These are phyloP conservation scores for Gasterosteus nipponicus DNA, from an alignment of 2,113 vertebrate species.

Conservation along the genomic window DNA sequence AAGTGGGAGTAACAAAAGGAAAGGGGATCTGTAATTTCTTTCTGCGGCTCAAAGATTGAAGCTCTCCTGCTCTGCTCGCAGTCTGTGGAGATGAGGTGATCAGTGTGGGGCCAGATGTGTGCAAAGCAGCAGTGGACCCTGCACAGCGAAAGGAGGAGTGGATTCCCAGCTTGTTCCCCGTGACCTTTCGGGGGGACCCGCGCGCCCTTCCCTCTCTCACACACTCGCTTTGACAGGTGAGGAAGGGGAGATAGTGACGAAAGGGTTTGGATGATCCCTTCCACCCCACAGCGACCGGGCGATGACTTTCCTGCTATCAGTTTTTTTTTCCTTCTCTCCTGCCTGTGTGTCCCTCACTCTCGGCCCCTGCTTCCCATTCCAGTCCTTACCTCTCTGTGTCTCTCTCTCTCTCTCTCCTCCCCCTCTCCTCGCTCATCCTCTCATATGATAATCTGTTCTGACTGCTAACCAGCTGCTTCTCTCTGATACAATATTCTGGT, in stretches of 20 bases:
- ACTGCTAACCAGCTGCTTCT: slow-evolving; percentile 83
- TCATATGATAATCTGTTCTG: slow-evolving; percentile 84
- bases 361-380: slow-evolving; percentile 59
- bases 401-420: slow-evolving; percentile 39
- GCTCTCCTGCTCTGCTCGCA: slow-evolving; percentile 54
- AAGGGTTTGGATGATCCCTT: slow-evolving; percentile 71
- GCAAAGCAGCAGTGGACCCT: slow-evolving; percentile 66
- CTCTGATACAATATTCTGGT: slow-evolving; percentile 84
- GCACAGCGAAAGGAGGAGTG: slow-evolving; percentile 66
- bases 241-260: slow-evolving; percentile 67
- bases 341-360: slow-evolving; percentile 51
- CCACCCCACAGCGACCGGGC: slow-evolving; percentile 67
- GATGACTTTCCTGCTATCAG: slow-evolving; percentile 68
- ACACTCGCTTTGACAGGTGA: slow-evolving; percentile 69
- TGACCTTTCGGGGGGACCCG: slow-evolving; percentile 72
- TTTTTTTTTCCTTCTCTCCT: slow-evolving; percentile 38
- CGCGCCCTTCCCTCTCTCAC: slow-evolving; percentile 35
- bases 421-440: slow-evolving; percentile 67
- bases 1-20: background rate
- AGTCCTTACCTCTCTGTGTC: slow-evolving; percentile 47
- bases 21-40: slow-evolving; percentile 42
- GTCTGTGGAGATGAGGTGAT: slow-evolving; percentile 72
- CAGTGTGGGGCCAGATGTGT: slow-evolving; percentile 78
- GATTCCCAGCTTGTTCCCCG: slow-evolving; percentile 65
- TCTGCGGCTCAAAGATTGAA: slow-evolving; percentile 56